phyloP scores from a whole-genome alignment of 2,888 invertebrate species.

The Zaprionus lineosus region DNA sequence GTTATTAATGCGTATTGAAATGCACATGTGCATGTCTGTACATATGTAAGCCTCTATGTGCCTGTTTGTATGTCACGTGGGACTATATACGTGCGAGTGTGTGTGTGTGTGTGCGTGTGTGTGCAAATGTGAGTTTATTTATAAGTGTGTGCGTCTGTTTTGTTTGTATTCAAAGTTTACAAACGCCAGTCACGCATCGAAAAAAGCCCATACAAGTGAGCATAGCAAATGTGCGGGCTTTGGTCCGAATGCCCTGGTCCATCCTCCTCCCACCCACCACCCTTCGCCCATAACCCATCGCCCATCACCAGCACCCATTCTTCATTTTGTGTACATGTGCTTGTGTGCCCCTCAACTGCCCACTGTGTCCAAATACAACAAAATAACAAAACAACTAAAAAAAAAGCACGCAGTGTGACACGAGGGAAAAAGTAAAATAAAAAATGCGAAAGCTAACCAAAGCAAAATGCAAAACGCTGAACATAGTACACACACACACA shows the following conservation, averaged over 20 bases:
- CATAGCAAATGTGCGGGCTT: conserved; percentile 57
- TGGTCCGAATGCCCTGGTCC: conserved; percentile 28
- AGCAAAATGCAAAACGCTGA: conserved; percentile 43
- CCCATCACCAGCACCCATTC: neutral
- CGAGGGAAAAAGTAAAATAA: conserved; percentile 37
- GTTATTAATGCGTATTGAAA: conserved; percentile 77
- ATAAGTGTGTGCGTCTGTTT: conserved; percentile 48
- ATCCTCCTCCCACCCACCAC: no score
- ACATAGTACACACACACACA: conserved; percentile 4
- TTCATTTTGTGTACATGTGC: conserved; percentile 25
- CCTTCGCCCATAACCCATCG: conserved; percentile 3
- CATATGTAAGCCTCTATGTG: conserved; percentile 11
- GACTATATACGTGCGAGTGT: conserved; percentile 24
- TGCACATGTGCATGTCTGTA: conserved; percentile 41
- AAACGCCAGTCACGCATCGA: conserved; percentile 75
- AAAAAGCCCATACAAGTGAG: conserved; percentile 67
- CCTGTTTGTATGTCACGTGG: conserved; percentile 11
- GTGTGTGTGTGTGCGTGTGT: conserved; percentile 20
- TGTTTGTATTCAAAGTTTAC: conserved; percentile 70
- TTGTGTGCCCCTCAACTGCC: conserved; percentile 26
- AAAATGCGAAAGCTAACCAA: conserved; percentile 32
- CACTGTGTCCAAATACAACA: conserved; percentile 46
- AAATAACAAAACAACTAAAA: conserved; percentile 64
- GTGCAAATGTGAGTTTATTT: conserved; percentile 4
- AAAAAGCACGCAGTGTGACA: conserved; percentile 54